Base-by-base conservation (phyloP, 1,140 invertebrate species). In the Neomicropteryx cornuta region DNA sequence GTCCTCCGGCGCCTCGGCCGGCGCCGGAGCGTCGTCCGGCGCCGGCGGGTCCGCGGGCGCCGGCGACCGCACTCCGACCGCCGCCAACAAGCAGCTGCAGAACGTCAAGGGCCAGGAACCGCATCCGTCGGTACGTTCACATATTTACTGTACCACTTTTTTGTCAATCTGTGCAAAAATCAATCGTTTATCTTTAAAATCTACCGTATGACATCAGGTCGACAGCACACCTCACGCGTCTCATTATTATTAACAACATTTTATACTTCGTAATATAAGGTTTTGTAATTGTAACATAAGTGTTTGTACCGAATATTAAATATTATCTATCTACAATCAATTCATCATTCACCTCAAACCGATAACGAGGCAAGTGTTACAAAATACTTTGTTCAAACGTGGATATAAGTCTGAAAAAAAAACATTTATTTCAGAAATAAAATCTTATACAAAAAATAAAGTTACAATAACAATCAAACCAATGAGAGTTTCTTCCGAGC, bases 121-220 rank as follows among this genome's bases (percentile, higher is more conserved):
- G 76, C 82, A 86, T 67, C 82, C 82, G 41, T 81, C 80, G 65
- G 81, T 83, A 70, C 76, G 75, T 70, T 50, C 47, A 41, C 45
- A 44, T 42, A 33, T 42, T 18, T 36, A 36, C n/a, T n/a, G 27
- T 36, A 40, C 14, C 20, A 19, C 16, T 22, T 10, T 42, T 22
- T 32, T 44, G 28, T 38, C 36, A 22, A 28, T 22, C 18, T 14
- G 36, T 18, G 16, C 23, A 38, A 29, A 19, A 19, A 13, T 28
- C 30, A 38, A n/a, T 19, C 27, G 16, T 21, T 18, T 38, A 18
- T 3, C 17, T 29, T 2, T 13, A 29, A 18, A 18, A 13, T 2
- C 32, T 16, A 33, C 13, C 32, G 32, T 13, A 3, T 14, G 13
- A n/a, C 31, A 36, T 13, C n/a, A n/a, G n/a, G n/a, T 18, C 18